Evolutionary conservation across 2,113 vertebrate species (phyloP).

Genomic region (Opisthocomus hoazin): DNA sequence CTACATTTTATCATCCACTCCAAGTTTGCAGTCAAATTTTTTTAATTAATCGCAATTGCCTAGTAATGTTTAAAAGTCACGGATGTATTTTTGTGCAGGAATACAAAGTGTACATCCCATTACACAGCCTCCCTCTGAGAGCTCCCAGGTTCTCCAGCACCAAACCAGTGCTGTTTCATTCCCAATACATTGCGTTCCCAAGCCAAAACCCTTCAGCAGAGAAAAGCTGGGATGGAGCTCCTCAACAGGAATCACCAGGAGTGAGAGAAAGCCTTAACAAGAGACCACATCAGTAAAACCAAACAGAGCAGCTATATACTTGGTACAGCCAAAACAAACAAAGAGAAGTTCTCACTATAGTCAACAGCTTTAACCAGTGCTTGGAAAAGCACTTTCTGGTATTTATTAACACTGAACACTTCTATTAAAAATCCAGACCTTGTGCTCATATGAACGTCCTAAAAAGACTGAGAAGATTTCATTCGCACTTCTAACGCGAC

Average conservation of each 20-base stretch:
- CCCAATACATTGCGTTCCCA: not conserved
- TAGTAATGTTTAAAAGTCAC: not conserved
- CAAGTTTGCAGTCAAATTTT: not conserved
- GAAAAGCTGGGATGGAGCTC: not conserved
- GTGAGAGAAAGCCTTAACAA: not conserved
- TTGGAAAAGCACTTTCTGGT: not conserved
- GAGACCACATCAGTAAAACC: not conserved
- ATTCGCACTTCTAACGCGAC: not conserved
- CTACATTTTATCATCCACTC: not conserved
- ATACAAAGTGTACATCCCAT: not conserved
- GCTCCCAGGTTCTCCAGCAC: not conserved
- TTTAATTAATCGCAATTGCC: not conserved
- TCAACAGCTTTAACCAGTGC: not conserved
- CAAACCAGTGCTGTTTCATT: not conserved
- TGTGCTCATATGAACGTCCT: not conserved
- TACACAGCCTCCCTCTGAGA: not conserved
- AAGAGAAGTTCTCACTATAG: not conserved
- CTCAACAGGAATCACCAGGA: not conserved
- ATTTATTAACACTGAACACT: not conserved
- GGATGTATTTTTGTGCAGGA: not conserved
- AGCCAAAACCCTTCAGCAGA: not conserved
- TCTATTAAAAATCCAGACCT: not conserved
- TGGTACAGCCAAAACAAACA: conserved; percentile 5
- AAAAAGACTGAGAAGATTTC: not conserved
- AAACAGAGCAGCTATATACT: not conserved